Evolutionary conservation across 53 echinoderm and acorn worm genomes (phyloP), one percentile per base, ranked within the genome.

Genomic region (Patiria pectinifera): DNA sequence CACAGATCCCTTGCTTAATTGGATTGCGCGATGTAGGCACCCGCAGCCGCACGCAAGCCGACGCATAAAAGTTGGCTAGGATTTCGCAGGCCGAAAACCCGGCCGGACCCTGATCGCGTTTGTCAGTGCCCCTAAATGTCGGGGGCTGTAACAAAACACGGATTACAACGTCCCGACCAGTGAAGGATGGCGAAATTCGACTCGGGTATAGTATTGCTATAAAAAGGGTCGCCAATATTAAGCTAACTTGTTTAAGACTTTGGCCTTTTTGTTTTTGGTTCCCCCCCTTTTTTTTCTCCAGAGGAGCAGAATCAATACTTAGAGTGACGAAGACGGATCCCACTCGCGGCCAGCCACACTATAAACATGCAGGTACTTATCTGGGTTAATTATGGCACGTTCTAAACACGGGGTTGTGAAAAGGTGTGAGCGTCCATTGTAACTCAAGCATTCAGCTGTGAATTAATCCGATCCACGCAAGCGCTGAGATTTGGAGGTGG

Each of bases 41-140:
- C 43, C n/a, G 45, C 69, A 35, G 21, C 13, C 2, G 70, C 35
- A 19, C 70, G 35, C 44, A 60, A 45, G 62, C 18, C 11, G 45
- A 44, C 60, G 43, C 66, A 25, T 85, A 66, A 44, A 15, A 25
- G 12, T 18, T 45, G 85, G 63, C 45, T 85, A 63, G 19, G 85
- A 45, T 85, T 85, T 69, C 69, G 6, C 69, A n/a, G 44, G 69
- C 35, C 53, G 6, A 53, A 53, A 53, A 45, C 45, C 2, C 24
- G 18, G 21, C 53, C 53, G 22, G 69, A 45, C 69, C 63, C 85
- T 85, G 85, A 26, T 85, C 60, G 69, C 85, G 69, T 85, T 63
- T 85, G 85, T 85, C 85, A 85, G 66, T 85, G 69, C 69, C 63
- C 60, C 35, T 45, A 66, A 85, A 85, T 85, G 85, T 69, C 69